These are phyloP conservation scores for Calidris pugnax DNA, from an alignment of 2,113 vertebrate genomes.

Conservation along the genomic window DNA sequence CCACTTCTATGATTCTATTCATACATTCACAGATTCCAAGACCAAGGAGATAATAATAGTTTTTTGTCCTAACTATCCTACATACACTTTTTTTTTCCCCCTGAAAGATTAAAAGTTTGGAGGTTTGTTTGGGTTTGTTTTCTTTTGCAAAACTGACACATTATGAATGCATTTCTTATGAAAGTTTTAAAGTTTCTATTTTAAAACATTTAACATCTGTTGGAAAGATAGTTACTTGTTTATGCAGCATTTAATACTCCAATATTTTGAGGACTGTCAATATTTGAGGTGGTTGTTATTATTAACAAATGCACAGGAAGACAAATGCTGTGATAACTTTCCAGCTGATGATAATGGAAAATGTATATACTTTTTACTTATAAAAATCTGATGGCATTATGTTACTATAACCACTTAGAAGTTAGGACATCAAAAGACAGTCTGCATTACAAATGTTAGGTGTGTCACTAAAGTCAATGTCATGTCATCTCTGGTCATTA, in stretches of 20 bases:
- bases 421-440: background rate
- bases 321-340: background rate
- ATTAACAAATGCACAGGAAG: background rate
- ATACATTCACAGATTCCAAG: background rate
- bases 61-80: background rate
- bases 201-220: background rate
- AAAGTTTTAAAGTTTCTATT: background rate
- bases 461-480: background rate
- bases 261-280: background rate
- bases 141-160: background rate
- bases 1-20: background rate
- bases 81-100: background rate
- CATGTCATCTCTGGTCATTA: background rate
- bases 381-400: background rate
- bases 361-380: background rate
- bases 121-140: background rate
- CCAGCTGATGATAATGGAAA: background rate
- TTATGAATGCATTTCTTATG: background rate
- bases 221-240: background rate
- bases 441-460: background rate
- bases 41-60: background rate
- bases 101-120: background rate
- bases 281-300: background rate
- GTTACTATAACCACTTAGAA: background rate
- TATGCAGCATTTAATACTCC: background rate